Conservation (phyloP, 2,113 vertebrate genomes). For the Brachypteracias leptosomus region DNA sequence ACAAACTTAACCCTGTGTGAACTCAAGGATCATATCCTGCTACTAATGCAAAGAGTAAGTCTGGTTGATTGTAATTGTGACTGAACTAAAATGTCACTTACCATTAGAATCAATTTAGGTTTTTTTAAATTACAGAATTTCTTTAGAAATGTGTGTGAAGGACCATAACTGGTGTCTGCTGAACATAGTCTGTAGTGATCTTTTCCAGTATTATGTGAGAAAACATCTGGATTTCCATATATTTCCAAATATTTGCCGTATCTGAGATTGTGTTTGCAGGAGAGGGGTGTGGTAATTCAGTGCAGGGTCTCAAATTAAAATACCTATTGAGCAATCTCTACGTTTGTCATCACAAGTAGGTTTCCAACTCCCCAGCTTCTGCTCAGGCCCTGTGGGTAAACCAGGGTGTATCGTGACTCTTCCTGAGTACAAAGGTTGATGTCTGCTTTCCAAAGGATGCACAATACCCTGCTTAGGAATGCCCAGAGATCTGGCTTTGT, state of each 20-base stretch:
- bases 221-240: background rate
- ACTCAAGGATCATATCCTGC: constrained; percentile 38
- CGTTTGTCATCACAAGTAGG: background rate
- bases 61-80: constrained; percentile 61
- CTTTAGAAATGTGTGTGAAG: constrained; percentile 35
- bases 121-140: constrained; percentile 15
- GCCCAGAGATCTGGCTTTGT: background rate
- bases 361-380: background rate
- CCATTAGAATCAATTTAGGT: constrained; percentile 56
- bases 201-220: background rate
- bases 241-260: constrained; percentile 1
- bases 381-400: background rate
- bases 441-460: background rate
- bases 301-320: constrained; percentile 10
- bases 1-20: constrained; percentile 75
- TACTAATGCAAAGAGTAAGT: background rate
- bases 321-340: background rate
- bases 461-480: background rate
- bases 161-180: constrained; percentile 11
- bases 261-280: background rate
- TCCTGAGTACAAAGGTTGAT: background rate
- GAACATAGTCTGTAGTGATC: background rate
- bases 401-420: background rate
- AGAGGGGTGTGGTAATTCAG: background rate
- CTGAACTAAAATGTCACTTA: constrained; percentile 69